Evolutionary conservation across 2,113 vertebrate genomes (phyloP).

Genomic region (Elanoides forficatus): DNA sequence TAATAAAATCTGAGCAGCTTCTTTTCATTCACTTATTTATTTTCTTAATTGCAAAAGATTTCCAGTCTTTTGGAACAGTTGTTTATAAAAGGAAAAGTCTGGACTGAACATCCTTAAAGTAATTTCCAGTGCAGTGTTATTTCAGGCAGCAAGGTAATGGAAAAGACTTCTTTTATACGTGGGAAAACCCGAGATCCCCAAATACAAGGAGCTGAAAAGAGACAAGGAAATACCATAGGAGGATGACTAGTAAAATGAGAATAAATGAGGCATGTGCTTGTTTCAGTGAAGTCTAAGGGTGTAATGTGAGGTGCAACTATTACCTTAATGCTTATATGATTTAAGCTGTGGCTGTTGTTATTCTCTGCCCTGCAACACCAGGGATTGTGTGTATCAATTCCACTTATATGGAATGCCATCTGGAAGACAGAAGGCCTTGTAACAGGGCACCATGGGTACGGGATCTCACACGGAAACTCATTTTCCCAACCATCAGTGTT

Average conservation of each 20-base stretch:
- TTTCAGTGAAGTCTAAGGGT: neutral
- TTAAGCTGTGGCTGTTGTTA: neutral
- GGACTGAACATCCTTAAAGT: neutral
- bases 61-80: neutral
- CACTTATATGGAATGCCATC: neutral
- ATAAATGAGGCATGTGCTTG: neutral
- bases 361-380: neutral
- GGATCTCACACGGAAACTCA: neutral
- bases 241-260: neutral
- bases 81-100: neutral
- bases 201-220: neutral
- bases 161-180: neutral
- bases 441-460: neutral
- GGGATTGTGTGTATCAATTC: neutral
- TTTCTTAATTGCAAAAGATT: neutral
- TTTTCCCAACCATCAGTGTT: neutral
- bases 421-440: neutral
- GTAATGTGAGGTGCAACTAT: neutral
- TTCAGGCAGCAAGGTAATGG: neutral
- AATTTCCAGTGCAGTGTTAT: neutral
- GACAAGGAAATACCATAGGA: neutral
- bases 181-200: neutral
- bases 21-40: neutral
- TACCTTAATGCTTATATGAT: neutral
- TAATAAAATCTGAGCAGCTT: neutral